These are phyloP conservation scores for Fundulus diaphanus DNA, from an alignment of 2,797 vertebrate species.

Conservation along the genomic window DNA sequence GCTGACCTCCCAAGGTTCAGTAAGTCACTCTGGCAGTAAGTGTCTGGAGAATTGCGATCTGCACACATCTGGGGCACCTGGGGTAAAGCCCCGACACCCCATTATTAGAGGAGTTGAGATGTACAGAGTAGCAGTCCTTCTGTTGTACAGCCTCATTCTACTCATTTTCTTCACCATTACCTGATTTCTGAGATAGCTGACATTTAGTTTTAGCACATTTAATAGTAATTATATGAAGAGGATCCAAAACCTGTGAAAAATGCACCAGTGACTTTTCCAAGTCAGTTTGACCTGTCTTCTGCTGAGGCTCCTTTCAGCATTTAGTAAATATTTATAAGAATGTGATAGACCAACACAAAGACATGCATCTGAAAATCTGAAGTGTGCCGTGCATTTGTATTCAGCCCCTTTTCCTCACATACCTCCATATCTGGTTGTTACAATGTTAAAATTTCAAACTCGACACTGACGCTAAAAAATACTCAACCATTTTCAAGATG, in stretches of 20 bases:
- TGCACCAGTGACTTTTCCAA: background rate
- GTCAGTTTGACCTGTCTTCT: background rate
- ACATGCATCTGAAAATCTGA: background rate
- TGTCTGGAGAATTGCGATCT: conserved; percentile 35
- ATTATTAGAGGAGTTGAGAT: conserved; percentile 7
- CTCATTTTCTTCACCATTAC: background rate
- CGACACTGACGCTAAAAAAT: no score
- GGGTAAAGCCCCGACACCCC: conserved; percentile 36
- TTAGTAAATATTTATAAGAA: background rate
- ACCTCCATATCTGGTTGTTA: background rate
- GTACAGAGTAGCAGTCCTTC: background rate
- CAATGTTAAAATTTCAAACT: background rate
- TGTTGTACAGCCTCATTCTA: background rate
- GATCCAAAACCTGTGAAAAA: background rate
- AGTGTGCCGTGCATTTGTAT: background rate
- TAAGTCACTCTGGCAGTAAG: conserved; percentile 28
- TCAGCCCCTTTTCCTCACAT: background rate
- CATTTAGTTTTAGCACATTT: background rate
- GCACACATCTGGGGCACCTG: conserved; percentile 22
- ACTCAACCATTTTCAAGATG: background rate
- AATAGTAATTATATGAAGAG: background rate
- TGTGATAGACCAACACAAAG: background rate
- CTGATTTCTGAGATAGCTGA: background rate
- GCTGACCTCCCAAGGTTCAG: conserved; percentile 40
- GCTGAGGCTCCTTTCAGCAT: background rate